Evolutionary conservation across 2,797 vertebrate genomes (phyloP), one percentile per base, ranked within the genome.

Genomic region (Microhierax caerulescens): DNA sequence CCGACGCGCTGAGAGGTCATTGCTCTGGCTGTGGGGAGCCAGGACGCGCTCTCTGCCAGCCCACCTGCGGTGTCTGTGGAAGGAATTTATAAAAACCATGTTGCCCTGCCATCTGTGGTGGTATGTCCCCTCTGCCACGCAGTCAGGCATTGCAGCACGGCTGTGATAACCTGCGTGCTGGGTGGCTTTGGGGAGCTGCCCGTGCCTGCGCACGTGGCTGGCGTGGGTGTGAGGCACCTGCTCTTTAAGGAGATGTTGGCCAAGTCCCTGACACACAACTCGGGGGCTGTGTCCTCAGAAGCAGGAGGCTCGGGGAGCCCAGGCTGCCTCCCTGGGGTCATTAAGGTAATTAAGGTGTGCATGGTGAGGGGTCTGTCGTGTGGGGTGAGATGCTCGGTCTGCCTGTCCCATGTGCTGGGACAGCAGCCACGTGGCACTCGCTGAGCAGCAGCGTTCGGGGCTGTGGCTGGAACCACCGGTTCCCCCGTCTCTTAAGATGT

Each of bases 1-100:
- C 21, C 1, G 3, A 1, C 0, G 5, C 2, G 6, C 27, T 10
- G 4, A 3, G 16, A 25, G 13, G 10, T 21, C 0, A 0, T 22
- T 25, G n/a, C 45, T 70, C 28, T 7, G 28, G 10, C 9, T 15
- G 51, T 9, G 18, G 30, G 63, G 34, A 43, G 69, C 5, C 1
- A 30, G 74, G 41, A 36, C 11, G 32, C 4, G 10, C 72, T 74
- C 39, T 23, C 64, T 3, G 25, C 9, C 68, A 61, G 20, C 70
- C 30, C 80, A 13, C 11, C 41, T 3, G 19, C 5, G 64, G 10
- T 45, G 41, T 22, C 16, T 16, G 3, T 1, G 37, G 51, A 22
- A 41, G 30, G 57, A n/a, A 47, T 19, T 54, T 5, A 12, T 17
- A 5, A 23, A 9, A 45, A 48, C 32, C 7, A 8, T 0, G 2